Conservation (phyloP, 64 coral and sea anemone species). For the Orbicella faveolata region DNA sequence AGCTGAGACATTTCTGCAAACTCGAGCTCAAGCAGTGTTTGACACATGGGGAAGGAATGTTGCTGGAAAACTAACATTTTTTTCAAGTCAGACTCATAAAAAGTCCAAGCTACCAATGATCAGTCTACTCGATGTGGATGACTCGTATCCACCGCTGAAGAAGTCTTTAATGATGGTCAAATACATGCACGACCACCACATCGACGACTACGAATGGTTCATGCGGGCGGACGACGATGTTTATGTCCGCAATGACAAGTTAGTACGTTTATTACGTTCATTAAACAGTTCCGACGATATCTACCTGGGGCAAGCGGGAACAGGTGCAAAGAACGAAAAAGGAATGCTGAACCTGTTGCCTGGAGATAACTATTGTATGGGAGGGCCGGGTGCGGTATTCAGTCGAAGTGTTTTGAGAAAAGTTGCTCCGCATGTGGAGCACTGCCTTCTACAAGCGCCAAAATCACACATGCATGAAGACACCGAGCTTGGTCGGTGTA, state of each 20-base stretch:
- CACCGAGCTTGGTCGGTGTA: constrained; percentile 85
- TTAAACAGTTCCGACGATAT: constrained; percentile 90
- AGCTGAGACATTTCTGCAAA: constrained; percentile 77
- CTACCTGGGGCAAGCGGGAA: constrained; percentile 87
- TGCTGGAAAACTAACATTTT: constrained; percentile 83
- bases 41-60: constrained; percentile 84
- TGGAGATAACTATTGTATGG: constrained; percentile 97
- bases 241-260: constrained; percentile 84
- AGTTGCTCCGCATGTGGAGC: constrained; percentile 82
- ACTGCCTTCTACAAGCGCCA: constrained; percentile 75
- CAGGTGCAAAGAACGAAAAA: constrained; percentile 60
- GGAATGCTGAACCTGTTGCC: constrained; percentile 55
- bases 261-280: constrained; percentile 64
- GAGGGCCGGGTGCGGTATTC: constrained; percentile 80
- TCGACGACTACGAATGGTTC: constrained; percentile 93
- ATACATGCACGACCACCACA: constrained; percentile 96
- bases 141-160: constrained; percentile 85
- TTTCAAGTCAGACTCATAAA: constrained; percentile 70
- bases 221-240: constrained; percentile 96
- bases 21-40: constrained; percentile 85
- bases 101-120: constrained; percentile 61
- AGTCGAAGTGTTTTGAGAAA: constrained; percentile 86
- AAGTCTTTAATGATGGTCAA: constrained; percentile 98
- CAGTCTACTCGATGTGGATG: constrained; percentile 77
- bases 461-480: constrained; percentile 79